A percentile compares a stretch with the other conserved stretches of the same genome.
These are phyloP conservation scores for Drosophila cracens DNA, from an alignment of 2,888 invertebrate species.

Conservation along the genomic window DNA sequence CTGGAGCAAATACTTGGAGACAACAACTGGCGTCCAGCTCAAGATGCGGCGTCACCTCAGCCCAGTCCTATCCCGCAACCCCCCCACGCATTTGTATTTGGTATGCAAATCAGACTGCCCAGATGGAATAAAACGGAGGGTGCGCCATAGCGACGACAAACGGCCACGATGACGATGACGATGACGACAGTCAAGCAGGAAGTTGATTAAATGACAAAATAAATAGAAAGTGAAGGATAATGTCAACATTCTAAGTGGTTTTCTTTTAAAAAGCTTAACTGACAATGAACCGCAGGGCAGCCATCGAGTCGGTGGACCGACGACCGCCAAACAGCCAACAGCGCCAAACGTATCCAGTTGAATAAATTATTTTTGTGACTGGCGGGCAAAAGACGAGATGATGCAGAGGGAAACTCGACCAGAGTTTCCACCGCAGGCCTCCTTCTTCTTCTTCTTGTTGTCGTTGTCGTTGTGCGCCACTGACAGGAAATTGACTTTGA, in stretches of 20 bases:
- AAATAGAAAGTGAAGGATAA: slow-evolving; percentile 80
- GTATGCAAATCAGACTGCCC: slow-evolving; percentile 73
- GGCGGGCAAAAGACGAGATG: slow-evolving; percentile 28
- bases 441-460: background rate
- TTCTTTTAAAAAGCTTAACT: slow-evolving; percentile 79
- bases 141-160: slow-evolving; percentile 37
- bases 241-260: slow-evolving; percentile 83
- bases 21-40: slow-evolving; percentile 29
- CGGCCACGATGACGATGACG: slow-evolving; percentile 18
- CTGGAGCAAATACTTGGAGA: slow-evolving; percentile 56
- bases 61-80: background rate
- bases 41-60: slow-evolving; percentile 21
- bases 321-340: slow-evolving; percentile 51
- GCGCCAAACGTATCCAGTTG: slow-evolving; percentile 73
- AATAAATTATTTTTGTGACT: slow-evolving; percentile 77
- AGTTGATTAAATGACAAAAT: slow-evolving; percentile 83
- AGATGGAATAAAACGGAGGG: slow-evolving; percentile 21
- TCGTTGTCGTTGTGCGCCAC: slow-evolving; percentile 23
- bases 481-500: slow-evolving; percentile 78
- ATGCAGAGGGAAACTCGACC: slow-evolving; percentile 26
- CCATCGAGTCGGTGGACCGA: slow-evolving; percentile 22
- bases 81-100: slow-evolving; percentile 30
- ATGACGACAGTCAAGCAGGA: slow-evolving; percentile 61
- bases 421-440: slow-evolving; percentile 15
- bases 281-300: slow-evolving; percentile 81